phyloP scores from a whole-genome alignment of 2,888 invertebrate genomes.

The Slavum lentiscoides region DNA sequence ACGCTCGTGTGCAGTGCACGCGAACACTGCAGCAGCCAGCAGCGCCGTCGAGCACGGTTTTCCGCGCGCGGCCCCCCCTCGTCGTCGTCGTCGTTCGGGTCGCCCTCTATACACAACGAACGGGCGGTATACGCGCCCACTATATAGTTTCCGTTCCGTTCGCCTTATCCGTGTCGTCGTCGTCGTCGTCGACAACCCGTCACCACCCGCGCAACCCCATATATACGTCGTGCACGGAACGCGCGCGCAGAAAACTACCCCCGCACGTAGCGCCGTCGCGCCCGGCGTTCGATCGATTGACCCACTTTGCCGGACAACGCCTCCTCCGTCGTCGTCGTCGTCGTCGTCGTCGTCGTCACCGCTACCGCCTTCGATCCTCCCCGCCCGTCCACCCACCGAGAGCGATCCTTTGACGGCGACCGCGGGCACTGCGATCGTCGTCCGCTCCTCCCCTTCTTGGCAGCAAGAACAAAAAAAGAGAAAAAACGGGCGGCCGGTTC shows the following conservation, averaged over 20 bases:
- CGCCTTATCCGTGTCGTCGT: conserved; percentile 28
- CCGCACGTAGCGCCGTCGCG: conserved; percentile 6
- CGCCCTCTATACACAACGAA: too few species aligned
- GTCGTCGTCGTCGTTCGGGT: too few species aligned
- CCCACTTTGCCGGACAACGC: conserved; percentile 55
- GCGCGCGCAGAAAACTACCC: background rate
- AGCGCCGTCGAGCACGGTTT: background rate
- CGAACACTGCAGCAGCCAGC: background rate
- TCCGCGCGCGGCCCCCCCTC: background rate
- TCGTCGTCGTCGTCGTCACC: background rate
- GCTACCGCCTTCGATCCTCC: background rate
- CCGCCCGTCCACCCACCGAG: too few species aligned
- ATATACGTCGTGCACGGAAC: too few species aligned
- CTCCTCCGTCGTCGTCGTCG: conserved; percentile 19
- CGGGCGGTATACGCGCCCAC: too few species aligned
- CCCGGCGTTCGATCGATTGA: conserved; percentile 49
- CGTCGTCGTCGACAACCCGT: background rate
- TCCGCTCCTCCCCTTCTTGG: too few species aligned
- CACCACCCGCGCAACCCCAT: background rate
- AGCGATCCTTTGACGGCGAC: too few species aligned
- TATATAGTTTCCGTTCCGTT: conserved; percentile 5
- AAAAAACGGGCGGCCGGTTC: conserved; percentile 49
- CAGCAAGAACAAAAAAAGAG: too few species aligned
- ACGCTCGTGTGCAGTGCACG: conserved; percentile 38
- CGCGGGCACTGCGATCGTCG: too few species aligned